Evolutionary conservation across 2,113 vertebrate species (phyloP).

Genomic region (Narcine bancroftii): DNA sequence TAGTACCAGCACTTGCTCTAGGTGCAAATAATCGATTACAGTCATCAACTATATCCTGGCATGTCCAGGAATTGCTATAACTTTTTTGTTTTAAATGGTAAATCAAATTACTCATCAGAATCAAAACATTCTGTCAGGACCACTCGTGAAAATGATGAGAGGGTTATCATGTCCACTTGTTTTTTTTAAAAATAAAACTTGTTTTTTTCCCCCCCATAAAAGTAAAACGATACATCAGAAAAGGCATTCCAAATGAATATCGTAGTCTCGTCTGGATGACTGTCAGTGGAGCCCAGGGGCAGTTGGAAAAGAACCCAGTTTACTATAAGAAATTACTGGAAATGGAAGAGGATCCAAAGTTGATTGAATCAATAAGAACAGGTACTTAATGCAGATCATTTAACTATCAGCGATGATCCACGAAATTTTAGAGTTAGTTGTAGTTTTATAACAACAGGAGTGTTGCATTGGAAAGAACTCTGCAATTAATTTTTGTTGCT

Average conservation of each 20-base stretch:
- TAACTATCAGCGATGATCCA: background rate
- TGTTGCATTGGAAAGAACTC: background rate
- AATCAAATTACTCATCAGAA: background rate
- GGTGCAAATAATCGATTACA: background rate
- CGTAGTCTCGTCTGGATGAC: slow-evolving; percentile 81
- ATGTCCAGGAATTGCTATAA: background rate
- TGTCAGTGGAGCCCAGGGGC: slow-evolving; percentile 78
- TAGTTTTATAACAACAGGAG: background rate
- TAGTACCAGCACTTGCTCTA: background rate
- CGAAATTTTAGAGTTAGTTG: background rate
- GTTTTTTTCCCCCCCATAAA: background rate
- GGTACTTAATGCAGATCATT: slow-evolving; percentile 53
- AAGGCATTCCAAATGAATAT: slow-evolving; percentile 81
- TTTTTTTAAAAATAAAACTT: background rate
- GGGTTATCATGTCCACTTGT: background rate
- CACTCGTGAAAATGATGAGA: background rate
- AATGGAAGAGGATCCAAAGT: slow-evolving; percentile 60
- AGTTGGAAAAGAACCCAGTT: slow-evolving; percentile 71
- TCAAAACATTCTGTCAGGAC: background rate
- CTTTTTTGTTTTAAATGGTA: background rate
- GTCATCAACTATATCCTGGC: background rate
- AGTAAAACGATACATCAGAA: slow-evolving; percentile 93
- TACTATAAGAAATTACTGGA: slow-evolving; percentile 76
- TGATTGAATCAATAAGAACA: slow-evolving; percentile 76
- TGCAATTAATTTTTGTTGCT: background rate